phyloP scores from a whole-genome alignment of 2,888 invertebrate species.

The Odontothrips loti region DNA sequence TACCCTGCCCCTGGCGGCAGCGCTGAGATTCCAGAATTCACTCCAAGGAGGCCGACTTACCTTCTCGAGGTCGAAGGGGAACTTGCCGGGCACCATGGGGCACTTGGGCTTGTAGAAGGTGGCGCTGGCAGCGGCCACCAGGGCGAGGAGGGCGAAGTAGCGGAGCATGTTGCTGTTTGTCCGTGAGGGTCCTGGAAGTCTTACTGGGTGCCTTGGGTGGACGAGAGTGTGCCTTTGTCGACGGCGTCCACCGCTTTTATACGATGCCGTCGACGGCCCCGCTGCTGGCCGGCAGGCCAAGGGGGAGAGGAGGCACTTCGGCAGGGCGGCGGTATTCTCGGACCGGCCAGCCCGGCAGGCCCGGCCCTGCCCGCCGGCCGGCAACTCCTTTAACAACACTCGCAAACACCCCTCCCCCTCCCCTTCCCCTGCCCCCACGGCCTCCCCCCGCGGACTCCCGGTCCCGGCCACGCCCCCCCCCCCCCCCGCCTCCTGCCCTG shows the following conservation, averaged over 20 bases:
- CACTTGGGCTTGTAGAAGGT: neutral
- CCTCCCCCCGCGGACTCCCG: neutral
- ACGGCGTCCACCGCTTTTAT: neutral
- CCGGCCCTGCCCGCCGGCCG: neutral
- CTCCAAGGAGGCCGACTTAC: neutral
- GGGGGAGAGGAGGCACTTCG: neutral
- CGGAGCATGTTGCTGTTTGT: neutral
- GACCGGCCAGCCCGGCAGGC: neutral
- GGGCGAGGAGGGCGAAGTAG: slow-evolving; percentile 9
- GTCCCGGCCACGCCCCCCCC: neutral
- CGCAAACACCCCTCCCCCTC: neutral
- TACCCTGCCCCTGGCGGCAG: neutral
- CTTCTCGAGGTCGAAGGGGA: slow-evolving; percentile 7
- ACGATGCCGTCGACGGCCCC: neutral
- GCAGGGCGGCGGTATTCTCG: neutral
- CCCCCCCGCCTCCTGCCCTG: neutral
- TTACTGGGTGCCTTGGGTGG: neutral
- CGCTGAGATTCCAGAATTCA: neutral
- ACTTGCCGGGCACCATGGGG: slow-evolving; percentile 11
- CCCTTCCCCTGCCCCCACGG: neutral
- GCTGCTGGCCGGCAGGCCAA: neutral
- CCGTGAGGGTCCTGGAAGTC: neutral
- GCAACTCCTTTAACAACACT: neutral
- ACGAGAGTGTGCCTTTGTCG: neutral
- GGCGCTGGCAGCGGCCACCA: slow-evolving; percentile 6